Evolutionary conservation across 1,140 invertebrate genomes (phyloP), one percentile per base, ranked within the genome.

Genomic region (Panulirus ornatus): DNA sequence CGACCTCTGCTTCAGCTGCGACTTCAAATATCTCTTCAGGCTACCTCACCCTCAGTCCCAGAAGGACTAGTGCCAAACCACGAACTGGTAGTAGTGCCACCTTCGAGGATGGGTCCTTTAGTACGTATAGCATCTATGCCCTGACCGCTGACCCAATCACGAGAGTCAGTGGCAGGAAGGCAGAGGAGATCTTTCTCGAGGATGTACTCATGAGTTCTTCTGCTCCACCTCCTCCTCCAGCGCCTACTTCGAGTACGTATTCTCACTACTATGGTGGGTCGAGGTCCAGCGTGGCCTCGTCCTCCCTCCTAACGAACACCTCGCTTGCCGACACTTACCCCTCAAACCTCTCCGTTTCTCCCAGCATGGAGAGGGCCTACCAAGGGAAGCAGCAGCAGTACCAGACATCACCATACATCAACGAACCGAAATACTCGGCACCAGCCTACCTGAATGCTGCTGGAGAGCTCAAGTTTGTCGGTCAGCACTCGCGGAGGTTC

Each of bases 401-500:
- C 27, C 90, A 40, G 66, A 66, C 76, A 54, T 83, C 85, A 34
- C 84, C 84, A 19, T 90, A 84, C 58, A 84, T 84, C 83, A 90
- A 90, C 75, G 92, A 92, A 76, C 54, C 92, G 19, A 91, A 91
- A 63, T 90, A 85, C 47, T 70, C 90, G 5, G 70, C 92, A 22
- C 90, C 90, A 30, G 92, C 92, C 5, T 92, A 92, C 66, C 81
- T 88, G 44, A 92, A 91, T 44, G 92, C 90, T 5, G 87, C 92
- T 51, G 92, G 92, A n/a, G 92, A 92, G 42, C 82, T 92, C 9
- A 92, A 91, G 75, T 91, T 89, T 54, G 71, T 92, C 5, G 90
- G 90, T 63, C 90, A 91, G 63, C 90, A 91, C 47, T 36, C 84
- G n/a, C 86, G 87, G n/a, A 87, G 90, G 34, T 91, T 78, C 54